Base-by-base conservation (phyloP, 2,797 vertebrate species). In the Coendou prehensilis region DNA sequence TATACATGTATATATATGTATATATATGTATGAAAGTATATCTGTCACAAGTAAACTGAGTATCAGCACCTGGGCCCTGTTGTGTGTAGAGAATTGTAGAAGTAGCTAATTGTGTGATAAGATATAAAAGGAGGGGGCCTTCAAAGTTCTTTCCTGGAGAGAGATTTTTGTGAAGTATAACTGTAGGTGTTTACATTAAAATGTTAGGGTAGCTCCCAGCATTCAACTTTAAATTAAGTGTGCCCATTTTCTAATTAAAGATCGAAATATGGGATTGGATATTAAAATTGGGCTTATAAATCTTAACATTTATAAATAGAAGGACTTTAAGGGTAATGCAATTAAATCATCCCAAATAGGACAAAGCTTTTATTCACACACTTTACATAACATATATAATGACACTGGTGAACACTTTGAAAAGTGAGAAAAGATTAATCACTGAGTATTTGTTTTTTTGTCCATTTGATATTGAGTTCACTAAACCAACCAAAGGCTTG, bases 311-410 rank as follows among this genome's bases (percentile, higher is more conserved):
- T 9, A 1, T 22, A 69, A 67, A 64, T n/a, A 69, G 33, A 78
- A 84, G 28, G 9, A 92, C 17, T 80, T 41, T 52, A 92, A 86
- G 3, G 37, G 73, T 56, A 93, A 90, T 67, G 30, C 18, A 54
- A 13, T 94, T 73, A 94, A 83, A 75, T 67, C 59, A 93, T 86
- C 45, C 26, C 47, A 83, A 92, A 73, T 15, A 92, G 54, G 63
- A 61, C n/a, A 82, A 71, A 93, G 71, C 1, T 79, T 50, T 75
- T 61, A 87, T 64, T 89, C 87, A 87, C 33, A 67, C 37, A 89
- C 11, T 78, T 96, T 71, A 80, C 7, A 28, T 6, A 76, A 69
- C 71, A 67, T 73, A 18, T 41, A 2, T 81, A n/a, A 87, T 41
- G 54, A 33, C 69, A 47, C 28, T 15, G 18, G 82, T 75, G 37